Evolutionary conservation across 1,140 invertebrate genomes (phyloP).

Genomic region (Aradophagus sp.): DNA sequence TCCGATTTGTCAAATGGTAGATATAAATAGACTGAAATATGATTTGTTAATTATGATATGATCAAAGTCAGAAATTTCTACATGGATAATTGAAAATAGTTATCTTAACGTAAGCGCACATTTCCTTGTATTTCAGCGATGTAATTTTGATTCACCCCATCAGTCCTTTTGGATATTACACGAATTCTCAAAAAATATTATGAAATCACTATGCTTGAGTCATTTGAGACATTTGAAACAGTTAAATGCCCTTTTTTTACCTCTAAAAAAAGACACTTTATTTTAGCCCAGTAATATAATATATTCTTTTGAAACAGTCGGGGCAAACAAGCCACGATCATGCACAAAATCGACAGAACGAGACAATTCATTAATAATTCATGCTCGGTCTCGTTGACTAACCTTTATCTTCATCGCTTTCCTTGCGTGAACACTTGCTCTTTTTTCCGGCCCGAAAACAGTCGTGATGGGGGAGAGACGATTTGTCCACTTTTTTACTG

Average conservation of each 20-base stretch:
- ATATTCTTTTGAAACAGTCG: conserved; percentile 41
- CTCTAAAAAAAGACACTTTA: conserved; percentile 22
- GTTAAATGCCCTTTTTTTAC: conserved; percentile 2
- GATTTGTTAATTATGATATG: too few species aligned
- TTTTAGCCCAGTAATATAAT: conserved; percentile 22
- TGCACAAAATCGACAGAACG: conserved; percentile 40
- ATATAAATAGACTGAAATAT: too few species aligned
- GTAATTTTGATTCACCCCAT: too few species aligned
- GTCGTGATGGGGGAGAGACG: background rate
- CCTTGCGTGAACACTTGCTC: conserved; percentile 31
- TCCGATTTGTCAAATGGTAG: background rate
- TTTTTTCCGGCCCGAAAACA: conserved; percentile 18
- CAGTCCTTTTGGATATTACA: too few species aligned
- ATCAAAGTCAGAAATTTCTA: too few species aligned
- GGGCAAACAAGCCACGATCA: conserved; percentile 25
- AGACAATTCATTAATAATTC: conserved; percentile 52
- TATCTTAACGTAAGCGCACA: too few species aligned
- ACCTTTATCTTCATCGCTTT: conserved; percentile 49
- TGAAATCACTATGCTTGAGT: conserved; percentile 13
- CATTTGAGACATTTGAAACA: background rate
- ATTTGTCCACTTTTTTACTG: conserved; percentile 13
- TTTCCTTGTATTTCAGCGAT: too few species aligned
- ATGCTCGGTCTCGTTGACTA: conserved; percentile 39
- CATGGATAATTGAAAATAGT: too few species aligned
- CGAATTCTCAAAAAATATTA: conserved; percentile 2